Evolutionary conservation across 2,113 vertebrate species (phyloP).

Genomic region (Lepidiolamprologus cunningtoni): DNA sequence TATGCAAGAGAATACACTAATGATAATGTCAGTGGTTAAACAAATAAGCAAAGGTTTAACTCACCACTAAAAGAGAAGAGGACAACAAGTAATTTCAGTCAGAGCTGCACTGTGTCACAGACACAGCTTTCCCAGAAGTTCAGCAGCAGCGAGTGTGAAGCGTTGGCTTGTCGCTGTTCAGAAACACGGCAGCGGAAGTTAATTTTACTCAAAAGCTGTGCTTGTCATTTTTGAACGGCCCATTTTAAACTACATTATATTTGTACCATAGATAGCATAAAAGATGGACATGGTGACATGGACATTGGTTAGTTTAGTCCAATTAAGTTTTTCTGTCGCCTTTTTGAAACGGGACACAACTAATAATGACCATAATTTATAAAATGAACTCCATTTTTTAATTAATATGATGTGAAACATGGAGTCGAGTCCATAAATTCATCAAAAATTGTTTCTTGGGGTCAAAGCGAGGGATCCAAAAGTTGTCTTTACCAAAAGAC

Average conservation of each 20-base stretch:
- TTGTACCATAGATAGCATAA: neutral
- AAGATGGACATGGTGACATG: neutral
- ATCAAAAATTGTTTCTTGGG: neutral
- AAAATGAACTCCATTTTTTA: fast-evolving
- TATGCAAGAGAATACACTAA: neutral
- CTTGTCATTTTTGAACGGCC: neutral
- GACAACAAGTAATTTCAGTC: neutral
- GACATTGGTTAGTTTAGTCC: neutral
- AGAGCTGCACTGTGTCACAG: neutral
- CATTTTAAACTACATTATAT: neutral
- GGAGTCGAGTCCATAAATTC: fast-evolving
- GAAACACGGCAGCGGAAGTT: neutral
- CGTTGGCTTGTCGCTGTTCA: neutral
- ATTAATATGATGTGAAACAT: neutral
- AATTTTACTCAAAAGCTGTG: neutral
- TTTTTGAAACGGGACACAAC: neutral
- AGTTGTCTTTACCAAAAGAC: neutral
- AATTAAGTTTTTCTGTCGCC: neutral
- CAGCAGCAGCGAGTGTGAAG: neutral
- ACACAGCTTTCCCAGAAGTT: neutral
- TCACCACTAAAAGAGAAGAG: neutral
- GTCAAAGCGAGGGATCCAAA: fast-evolving
- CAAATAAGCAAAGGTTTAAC: neutral
- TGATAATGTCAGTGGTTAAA: neutral
- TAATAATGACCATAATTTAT: neutral